Percentiles rank a stretch among this genome's conserved stretches.
These are phyloP conservation scores for Melieria picta DNA, from an alignment of 2,888 invertebrate genomes.

Conservation along the genomic window DNA sequence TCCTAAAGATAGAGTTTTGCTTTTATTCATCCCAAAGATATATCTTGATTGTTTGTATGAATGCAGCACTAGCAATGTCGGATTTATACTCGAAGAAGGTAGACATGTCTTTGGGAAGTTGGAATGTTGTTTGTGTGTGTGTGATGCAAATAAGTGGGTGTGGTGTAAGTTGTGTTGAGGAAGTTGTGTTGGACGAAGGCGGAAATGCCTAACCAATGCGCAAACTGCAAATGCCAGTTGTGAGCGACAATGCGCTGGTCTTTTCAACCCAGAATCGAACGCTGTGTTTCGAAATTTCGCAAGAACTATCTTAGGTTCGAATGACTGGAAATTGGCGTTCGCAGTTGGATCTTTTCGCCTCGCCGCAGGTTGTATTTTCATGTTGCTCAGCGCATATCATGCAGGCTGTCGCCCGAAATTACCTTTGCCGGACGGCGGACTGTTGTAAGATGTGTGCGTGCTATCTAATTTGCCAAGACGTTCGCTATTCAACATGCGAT, in stretches of 20 bases:
- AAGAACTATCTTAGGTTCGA: not conserved
- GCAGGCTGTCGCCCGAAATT: slow-evolving; percentile 38
- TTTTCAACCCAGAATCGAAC: too few relatives aligned
- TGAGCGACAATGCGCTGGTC: too few relatives aligned
- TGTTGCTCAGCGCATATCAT: not conserved
- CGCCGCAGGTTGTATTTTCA: too few relatives aligned
- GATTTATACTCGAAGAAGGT: too few relatives aligned
- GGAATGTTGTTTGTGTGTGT: too few relatives aligned
- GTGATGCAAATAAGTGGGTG: too few relatives aligned
- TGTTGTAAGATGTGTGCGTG: slow-evolving; percentile 58
- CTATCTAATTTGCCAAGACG: slow-evolving; percentile 63
- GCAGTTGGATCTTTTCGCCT: not conserved
- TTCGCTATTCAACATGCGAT: slow-evolving; percentile 64
- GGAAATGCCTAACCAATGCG: too few relatives aligned
- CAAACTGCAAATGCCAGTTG: too few relatives aligned
- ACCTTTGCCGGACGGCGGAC: slow-evolving; percentile 63
- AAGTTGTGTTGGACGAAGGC: too few relatives aligned
- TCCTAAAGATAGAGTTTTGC: not conserved
- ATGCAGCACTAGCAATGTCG: too few relatives aligned
- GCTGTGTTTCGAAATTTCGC: not conserved
- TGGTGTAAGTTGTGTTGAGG: too few relatives aligned
- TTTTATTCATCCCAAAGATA: not conserved
- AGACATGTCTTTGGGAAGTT: too few relatives aligned
- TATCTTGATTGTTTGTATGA: not conserved
- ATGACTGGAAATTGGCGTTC: not conserved